phyloP scores from a whole-genome alignment of 1,140 invertebrate species.

The Platyura marginata region DNA sequence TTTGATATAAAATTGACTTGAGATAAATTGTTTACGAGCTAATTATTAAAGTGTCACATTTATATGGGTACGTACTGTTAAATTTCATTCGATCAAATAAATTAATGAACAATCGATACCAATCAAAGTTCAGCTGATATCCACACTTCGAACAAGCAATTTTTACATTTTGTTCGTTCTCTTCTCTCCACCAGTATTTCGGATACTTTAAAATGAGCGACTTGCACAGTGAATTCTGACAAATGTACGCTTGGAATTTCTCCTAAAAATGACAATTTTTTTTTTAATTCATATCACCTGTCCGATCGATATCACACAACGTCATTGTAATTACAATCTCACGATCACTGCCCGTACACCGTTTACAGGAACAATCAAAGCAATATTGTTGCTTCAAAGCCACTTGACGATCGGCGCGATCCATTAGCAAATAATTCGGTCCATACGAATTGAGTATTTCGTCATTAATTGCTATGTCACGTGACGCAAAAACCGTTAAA shows the following conservation, averaged over 20 bases:
- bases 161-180: not conserved
- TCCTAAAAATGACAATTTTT: not conserved
- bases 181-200: not conserved
- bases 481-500: slow-evolving; percentile 8
- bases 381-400: slow-evolving; percentile 12
- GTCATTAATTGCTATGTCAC: slow-evolving; percentile 14
- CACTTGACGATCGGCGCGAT: slow-evolving; percentile 11
- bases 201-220: not conserved
- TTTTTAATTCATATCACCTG: not conserved
- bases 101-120: too few species aligned
- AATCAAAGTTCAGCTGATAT: not conserved
- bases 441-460: slow-evolving; percentile 24
- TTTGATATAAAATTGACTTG: too few species aligned
- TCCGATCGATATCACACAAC: too few species aligned
- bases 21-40: too few species aligned
- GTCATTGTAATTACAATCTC: not conserved
- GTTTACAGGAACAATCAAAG: slow-evolving; percentile 18
- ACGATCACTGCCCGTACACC: not conserved
- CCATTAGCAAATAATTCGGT: slow-evolving; percentile 12
- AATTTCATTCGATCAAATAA: too few species aligned
- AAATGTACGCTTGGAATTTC: not conserved
- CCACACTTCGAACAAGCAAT: not conserved
- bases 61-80: too few species aligned
- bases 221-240: not conserved
- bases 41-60: too few species aligned